Percentiles rank a stretch among this genome's conserved stretches.
phyloP scores from a whole-genome alignment of 2,113 vertebrate genomes.

The Muscicapa adusta region DNA sequence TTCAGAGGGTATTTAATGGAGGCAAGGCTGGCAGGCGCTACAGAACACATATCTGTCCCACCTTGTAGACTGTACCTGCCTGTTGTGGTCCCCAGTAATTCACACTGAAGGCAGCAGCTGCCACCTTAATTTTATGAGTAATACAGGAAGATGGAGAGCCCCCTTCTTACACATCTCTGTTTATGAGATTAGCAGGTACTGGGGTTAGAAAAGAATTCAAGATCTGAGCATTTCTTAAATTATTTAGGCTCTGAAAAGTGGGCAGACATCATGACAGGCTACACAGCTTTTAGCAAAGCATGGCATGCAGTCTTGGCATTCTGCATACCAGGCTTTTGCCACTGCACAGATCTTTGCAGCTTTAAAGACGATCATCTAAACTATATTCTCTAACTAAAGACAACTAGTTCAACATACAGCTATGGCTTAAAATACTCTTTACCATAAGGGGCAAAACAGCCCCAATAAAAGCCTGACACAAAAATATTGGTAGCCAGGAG shows the following conservation, averaged over 20 bases:
- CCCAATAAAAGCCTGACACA: background rate
- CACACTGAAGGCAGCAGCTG: background rate
- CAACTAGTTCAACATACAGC: background rate
- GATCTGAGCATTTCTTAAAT: background rate
- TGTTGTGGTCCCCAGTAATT: background rate
- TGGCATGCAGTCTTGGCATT: background rate
- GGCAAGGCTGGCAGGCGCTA: background rate
- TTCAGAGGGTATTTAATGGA: background rate
- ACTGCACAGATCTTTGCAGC: background rate
- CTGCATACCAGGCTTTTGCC: background rate
- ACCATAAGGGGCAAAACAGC: background rate
- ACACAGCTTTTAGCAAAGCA: background rate
- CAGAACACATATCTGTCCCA: background rate
- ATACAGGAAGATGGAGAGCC: background rate
- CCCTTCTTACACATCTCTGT: background rate
- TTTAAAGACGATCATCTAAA: background rate
- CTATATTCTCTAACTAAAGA: background rate
- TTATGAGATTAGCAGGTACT: background rate
- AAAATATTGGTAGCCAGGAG: background rate
- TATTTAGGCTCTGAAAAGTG: background rate
- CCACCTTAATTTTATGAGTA: background rate
- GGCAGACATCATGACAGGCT: background rate
- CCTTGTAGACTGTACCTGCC: background rate
- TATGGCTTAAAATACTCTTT: background rate
- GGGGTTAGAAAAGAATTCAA: background rate